A percentile compares a stretch with the other conserved stretches of the same genome.
Evolutionary conservation across 2,888 invertebrate genomes (phyloP).

Genomic region (Epinotia bilunana): DNA sequence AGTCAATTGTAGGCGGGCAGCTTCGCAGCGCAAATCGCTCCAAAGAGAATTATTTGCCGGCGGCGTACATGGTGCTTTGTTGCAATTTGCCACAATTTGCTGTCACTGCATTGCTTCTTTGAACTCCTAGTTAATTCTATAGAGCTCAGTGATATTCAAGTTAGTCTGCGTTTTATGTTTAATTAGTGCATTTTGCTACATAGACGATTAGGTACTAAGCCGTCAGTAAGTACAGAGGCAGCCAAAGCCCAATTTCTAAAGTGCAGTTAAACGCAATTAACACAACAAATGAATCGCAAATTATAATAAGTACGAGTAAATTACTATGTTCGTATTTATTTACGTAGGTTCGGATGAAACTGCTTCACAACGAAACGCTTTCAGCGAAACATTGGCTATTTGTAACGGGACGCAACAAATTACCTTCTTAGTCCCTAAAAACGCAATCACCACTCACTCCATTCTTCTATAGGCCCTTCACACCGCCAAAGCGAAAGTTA

Average conservation of each 20-base stretch:
- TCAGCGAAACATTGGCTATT: neutral
- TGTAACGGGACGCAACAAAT: constrained; percentile 26
- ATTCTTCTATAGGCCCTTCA: constrained; percentile 25
- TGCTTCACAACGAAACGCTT: neutral
- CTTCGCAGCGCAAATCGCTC: constrained; percentile 62
- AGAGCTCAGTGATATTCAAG: neutral
- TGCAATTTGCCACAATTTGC: constrained; percentile 70
- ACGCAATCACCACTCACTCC: constrained; percentile 30
- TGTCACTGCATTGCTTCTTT: constrained; percentile 55
- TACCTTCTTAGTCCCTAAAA: constrained; percentile 18
- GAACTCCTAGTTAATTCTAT: constrained; percentile 37
- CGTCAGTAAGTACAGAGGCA: neutral
- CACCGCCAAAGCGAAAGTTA: constrained; percentile 37
- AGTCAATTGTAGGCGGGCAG: constrained; percentile 58
- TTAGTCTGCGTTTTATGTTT: neutral
- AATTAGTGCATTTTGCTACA: neutral
- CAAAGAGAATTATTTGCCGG: constrained; percentile 63
- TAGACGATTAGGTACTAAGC: no score
- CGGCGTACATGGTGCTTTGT: constrained; percentile 65
- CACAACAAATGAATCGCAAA: neutral
- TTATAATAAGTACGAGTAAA: neutral
- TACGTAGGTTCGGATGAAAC: neutral
- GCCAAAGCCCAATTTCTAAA: neutral
- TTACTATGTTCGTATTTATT: no score
- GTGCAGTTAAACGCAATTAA: neutral